These are phyloP conservation scores for Brienomyrus longianalis DNA, from an alignment of 2,113 vertebrate species.

Conservation along the genomic window DNA sequence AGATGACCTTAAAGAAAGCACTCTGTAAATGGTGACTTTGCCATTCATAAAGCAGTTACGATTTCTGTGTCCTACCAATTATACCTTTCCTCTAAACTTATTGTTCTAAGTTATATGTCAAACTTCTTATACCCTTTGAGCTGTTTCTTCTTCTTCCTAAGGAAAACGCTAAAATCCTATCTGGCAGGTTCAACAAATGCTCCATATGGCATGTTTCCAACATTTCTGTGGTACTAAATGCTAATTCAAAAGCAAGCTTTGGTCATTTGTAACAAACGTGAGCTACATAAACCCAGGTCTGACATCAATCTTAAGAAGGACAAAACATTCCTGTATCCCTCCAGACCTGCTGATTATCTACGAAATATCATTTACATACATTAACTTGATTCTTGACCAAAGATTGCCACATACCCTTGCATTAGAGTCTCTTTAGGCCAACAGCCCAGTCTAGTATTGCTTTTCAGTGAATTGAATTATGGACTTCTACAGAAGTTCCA, in stretches of 20 bases:
- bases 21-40: not conserved
- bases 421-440: slow-evolving; percentile 26
- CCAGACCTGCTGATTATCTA: not conserved
- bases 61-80: not conserved
- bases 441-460: slow-evolving; percentile 56
- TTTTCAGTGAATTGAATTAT: slow-evolving; percentile 37
- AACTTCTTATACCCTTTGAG: not conserved
- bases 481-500: slow-evolving; percentile 50
- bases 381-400: slow-evolving; percentile 31
- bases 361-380: not conserved
- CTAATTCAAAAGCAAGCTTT: slow-evolving; percentile 39
- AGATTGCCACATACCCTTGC: not conserved
- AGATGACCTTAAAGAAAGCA: not conserved
- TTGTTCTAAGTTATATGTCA: not conserved
- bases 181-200: slow-evolving; percentile 37
- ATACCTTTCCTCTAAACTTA: not conserved
- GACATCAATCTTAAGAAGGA: not conserved
- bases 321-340: not conserved
- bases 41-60: not conserved
- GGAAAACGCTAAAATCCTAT: no score
- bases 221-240: slow-evolving; percentile 14
- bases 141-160: not conserved
- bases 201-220: slow-evolving; percentile 36
- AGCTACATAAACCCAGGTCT: not conserved
- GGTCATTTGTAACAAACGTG: slow-evolving; percentile 50